These are phyloP conservation scores for Drosophila saltans DNA, from an alignment of 1,140 invertebrate genomes.

Conservation along the genomic window DNA sequence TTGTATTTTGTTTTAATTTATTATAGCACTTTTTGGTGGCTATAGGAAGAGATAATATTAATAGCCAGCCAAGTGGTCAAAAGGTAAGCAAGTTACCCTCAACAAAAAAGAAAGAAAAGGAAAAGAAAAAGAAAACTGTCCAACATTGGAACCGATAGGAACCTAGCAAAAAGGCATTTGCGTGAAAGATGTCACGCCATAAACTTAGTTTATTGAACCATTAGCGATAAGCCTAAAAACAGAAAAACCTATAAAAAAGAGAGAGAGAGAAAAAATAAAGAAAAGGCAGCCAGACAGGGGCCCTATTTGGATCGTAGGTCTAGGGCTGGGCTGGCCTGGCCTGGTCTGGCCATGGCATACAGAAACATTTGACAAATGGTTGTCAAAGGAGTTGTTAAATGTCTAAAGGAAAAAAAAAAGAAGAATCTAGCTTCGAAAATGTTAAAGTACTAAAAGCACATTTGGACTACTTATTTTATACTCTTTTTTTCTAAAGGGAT, in stretches of 20 bases:
- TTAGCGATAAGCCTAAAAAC: slow-evolving; percentile 53
- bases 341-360: slow-evolving; percentile 10
- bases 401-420: background rate
- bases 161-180: slow-evolving; percentile 40
- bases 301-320: background rate
- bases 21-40: slow-evolving; percentile 56
- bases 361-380: slow-evolving; percentile 19
- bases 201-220: slow-evolving; percentile 65
- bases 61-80: slow-evolving; percentile 57
- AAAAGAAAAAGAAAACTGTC: slow-evolving; percentile 11
- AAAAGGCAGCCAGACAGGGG: background rate
- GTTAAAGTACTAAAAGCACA: slow-evolving; percentile 17
- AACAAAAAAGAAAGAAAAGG: background rate
- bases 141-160: slow-evolving; percentile 14
- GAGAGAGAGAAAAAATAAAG: background rate
- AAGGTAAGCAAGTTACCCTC: slow-evolving; percentile 40
- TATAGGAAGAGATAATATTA: slow-evolving; percentile 57
- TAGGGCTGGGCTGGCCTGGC: background rate
- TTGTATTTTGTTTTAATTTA: slow-evolving; percentile 65
- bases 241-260: slow-evolving; percentile 5
- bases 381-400: slow-evolving; percentile 21
- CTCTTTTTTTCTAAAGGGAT: background rate
- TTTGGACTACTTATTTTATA: slow-evolving; percentile 6
- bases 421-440: background rate
- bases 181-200: slow-evolving; percentile 65